phyloP scores from a whole-genome alignment of 2,888 invertebrate species.

The Drosophila maculinotata region DNA sequence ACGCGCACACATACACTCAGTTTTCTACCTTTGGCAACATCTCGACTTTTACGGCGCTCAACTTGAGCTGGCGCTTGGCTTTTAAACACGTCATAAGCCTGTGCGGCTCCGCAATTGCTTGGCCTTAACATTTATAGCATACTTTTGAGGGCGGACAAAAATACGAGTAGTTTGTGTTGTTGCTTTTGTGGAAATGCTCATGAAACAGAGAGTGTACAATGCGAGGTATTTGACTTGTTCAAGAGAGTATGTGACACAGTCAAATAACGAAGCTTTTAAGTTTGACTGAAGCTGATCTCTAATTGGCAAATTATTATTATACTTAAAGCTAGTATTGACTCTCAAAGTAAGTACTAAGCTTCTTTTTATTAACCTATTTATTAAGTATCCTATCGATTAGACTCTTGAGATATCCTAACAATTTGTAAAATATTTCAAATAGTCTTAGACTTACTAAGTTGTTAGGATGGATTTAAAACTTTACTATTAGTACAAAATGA shows the following conservation, averaged over 20 bases:
- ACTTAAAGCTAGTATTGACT: no score
- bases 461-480: no score
- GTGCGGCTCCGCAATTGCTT: conserved; percentile 20
- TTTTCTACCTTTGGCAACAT: conserved; percentile 9
- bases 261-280: no score
- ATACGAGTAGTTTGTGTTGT: conserved; percentile 15
- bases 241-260: neutral
- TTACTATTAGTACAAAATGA: no score
- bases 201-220: neutral
- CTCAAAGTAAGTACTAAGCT: no score
- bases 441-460: no score
- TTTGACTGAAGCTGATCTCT: neutral
- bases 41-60: conserved; percentile 35
- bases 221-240: neutral
- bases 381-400: no score
- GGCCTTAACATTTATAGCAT: conserved; percentile 70
- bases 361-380: no score
- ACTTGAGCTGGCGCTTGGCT: conserved; percentile 36
- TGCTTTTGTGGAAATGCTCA: neutral
- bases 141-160: conserved; percentile 45
- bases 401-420: no score
- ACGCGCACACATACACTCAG: neutral
- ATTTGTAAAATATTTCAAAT: no score
- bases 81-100: conserved; percentile 62
- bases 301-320: no score